Conservation (phyloP, 2,888 invertebrate genomes). For the Rapana venosa region DNA sequence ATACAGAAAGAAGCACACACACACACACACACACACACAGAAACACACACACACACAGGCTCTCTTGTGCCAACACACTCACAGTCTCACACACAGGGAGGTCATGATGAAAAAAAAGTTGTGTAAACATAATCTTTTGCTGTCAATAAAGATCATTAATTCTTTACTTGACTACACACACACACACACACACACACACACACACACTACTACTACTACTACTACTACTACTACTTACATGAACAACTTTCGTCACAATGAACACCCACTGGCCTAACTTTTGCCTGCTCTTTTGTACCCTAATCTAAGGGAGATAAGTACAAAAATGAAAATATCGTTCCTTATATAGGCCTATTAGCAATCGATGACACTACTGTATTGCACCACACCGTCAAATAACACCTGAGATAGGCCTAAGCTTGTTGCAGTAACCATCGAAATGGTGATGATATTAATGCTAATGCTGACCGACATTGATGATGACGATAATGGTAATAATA, state of each 20-base stretch:
- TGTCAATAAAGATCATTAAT: too few species aligned
- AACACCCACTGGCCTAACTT: background rate
- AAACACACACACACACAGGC: conserved; percentile 1
- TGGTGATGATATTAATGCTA: too few species aligned
- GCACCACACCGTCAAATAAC: background rate
- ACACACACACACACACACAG: conserved; percentile 13
- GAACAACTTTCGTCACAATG: too few species aligned
- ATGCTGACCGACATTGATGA: too few species aligned
- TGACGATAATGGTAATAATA: too few species aligned
- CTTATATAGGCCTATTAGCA: background rate
- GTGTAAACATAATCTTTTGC: too few species aligned
- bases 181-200: conserved; percentile 15
- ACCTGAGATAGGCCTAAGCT: background rate
- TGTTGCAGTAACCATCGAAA: too few species aligned
- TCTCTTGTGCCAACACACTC: background rate
- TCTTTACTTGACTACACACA: too few species aligned
- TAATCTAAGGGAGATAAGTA: background rate
- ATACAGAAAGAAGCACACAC: conserved; percentile 13
- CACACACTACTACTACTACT: background rate
- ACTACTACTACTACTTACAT: too few species aligned
- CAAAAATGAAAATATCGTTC: background rate
- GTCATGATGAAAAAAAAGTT: too few species aligned
- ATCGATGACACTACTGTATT: background rate
- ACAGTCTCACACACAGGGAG: conserved; percentile 7
- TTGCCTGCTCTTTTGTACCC: background rate